Percentiles rank a stretch among this genome's conserved stretches.
phyloP scores from a whole-genome alignment of 2,888 invertebrate genomes.

The Rapana venosa region DNA sequence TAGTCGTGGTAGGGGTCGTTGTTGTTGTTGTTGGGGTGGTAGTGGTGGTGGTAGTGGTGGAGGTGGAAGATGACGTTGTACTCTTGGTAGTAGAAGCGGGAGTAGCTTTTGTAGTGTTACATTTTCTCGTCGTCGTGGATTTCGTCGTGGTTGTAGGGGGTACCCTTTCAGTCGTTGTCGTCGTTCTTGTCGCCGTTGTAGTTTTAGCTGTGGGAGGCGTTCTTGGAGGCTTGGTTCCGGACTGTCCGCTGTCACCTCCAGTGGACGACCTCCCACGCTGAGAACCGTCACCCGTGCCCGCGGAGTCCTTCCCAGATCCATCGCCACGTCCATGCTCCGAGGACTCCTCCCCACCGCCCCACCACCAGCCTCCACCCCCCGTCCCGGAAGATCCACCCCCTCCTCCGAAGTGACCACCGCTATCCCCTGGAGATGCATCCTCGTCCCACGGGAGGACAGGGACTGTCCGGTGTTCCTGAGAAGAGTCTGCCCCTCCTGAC shows the following conservation, averaged over 20 bases:
- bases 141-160: not conserved
- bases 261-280: not conserved
- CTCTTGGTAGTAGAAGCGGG: not conserved
- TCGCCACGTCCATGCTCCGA: not conserved
- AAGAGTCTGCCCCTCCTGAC: not conserved
- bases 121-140: not conserved
- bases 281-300: not conserved
- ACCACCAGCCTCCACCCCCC: not conserved
- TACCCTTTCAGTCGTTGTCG: not conserved
- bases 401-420: not conserved
- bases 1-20: not conserved
- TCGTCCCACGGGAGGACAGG: not conserved
- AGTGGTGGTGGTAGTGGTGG: not conserved
- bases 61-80: not conserved
- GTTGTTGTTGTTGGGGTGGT: not conserved
- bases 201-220: not conserved
- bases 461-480: not conserved
- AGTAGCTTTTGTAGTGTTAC: not conserved
- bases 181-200: not conserved
- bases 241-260: not conserved
- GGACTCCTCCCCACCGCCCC: not conserved
- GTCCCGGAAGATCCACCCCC: not conserved
- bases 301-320: not conserved
- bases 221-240: not conserved
- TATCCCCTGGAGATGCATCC: not conserved